Percentiles rank a stretch among this genome's conserved stretches.
Conservation (phyloP, 1,140 invertebrate genomes). For the Eupristina koningsbergeri region DNA sequence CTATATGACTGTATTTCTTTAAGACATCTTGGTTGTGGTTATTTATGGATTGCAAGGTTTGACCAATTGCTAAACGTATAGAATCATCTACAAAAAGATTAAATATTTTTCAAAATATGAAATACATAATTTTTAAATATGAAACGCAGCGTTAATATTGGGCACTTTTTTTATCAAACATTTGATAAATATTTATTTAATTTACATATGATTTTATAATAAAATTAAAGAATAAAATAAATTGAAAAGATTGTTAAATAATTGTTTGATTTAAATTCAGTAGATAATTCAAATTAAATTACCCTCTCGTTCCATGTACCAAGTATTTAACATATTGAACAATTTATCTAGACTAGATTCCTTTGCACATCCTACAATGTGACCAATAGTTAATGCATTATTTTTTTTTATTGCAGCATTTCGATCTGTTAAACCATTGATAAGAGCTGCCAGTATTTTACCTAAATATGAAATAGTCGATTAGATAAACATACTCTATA, state of each 20-base stretch:
- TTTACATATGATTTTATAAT: too few relatives aligned
- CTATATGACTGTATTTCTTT: slow-evolving; percentile 83
- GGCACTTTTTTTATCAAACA: too few relatives aligned
- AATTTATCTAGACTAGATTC: slow-evolving; percentile 89
- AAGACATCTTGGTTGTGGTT: slow-evolving; percentile 88
- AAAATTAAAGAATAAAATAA: too few relatives aligned
- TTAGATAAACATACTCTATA: background rate
- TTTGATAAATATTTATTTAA: too few relatives aligned
- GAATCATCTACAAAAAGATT: slow-evolving; percentile 77
- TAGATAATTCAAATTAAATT: slow-evolving; percentile 11
- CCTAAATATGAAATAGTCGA: slow-evolving; percentile 66
- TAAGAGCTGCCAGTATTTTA: slow-evolving; percentile 84
- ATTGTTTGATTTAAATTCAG: background rate
- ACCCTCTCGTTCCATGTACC: slow-evolving; percentile 86
- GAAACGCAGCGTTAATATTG: too few relatives aligned
- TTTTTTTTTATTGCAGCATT: slow-evolving; percentile 88
- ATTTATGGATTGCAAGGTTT: slow-evolving; percentile 86
- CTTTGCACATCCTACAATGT: slow-evolving; percentile 90
- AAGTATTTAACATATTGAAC: slow-evolving; percentile 83
- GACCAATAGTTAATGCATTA: slow-evolving; percentile 87
- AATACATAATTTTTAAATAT: too few relatives aligned
- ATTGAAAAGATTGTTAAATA: too few relatives aligned
- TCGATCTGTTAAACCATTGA: slow-evolving; percentile 87
- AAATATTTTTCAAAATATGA: background rate
- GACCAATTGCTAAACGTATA: slow-evolving; percentile 82